Evolutionary conservation across 2,888 invertebrate genomes (phyloP).

Genomic region (Drosophila planitibia): DNA sequence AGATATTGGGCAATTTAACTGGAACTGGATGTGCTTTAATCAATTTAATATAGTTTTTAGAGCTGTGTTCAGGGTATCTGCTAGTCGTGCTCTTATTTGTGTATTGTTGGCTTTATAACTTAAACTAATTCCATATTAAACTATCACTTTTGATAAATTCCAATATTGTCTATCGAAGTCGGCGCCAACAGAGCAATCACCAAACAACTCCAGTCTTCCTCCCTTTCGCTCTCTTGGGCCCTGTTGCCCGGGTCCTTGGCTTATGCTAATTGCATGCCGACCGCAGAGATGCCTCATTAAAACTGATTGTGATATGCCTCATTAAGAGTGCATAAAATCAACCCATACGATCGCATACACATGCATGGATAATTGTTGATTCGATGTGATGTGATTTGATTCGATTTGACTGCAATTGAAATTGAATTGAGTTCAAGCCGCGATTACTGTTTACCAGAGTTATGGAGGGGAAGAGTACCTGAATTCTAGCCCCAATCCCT

Average conservation of each 20-base stretch:
- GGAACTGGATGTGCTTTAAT: neutral
- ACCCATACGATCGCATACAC: conserved; percentile 13
- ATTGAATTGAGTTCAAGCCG: conserved; percentile 46
- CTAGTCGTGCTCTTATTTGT: neutral
- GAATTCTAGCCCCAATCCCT: neutral
- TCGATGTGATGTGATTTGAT: conserved; percentile 52
- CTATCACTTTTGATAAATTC: neutral
- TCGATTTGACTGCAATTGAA: conserved; percentile 51
- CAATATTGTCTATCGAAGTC: neutral
- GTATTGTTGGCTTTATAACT: neutral
- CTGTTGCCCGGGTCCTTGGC: neutral
- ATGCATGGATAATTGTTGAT: conserved; percentile 61
- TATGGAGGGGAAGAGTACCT: conserved; percentile 36
- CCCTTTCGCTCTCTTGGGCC: neutral
- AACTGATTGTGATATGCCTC: conserved; percentile 68
- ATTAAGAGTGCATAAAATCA: conserved; percentile 49
- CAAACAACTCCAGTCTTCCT: neutral
- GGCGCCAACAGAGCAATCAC: neutral
- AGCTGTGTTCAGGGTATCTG: neutral
- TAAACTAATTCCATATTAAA: neutral
- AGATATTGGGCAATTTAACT: neutral
- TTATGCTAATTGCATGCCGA: conserved; percentile 55
- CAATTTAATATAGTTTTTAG: neutral
- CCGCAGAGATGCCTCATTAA: conserved; percentile 65
- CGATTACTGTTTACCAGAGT: conserved; percentile 53